phyloP scores from a whole-genome alignment of 2,888 invertebrate genomes.

The Blastobasis lacticolella region DNA sequence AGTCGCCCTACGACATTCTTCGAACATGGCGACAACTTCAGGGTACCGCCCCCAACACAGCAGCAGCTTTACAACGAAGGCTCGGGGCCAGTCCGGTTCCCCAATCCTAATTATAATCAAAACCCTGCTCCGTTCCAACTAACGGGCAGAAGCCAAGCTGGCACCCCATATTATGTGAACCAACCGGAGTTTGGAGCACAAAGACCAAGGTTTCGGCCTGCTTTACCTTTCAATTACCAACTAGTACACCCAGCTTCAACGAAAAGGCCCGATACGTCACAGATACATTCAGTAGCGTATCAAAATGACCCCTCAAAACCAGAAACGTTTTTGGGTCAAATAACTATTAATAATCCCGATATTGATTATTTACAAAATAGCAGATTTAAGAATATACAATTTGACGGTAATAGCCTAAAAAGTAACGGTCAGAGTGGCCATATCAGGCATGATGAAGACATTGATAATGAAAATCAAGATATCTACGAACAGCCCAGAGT shows the following conservation, averaged over 20 bases:
- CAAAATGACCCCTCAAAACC: slow-evolving; percentile 76
- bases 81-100: slow-evolving; percentile 51
- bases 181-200: slow-evolving; percentile 59
- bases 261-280: slow-evolving; percentile 71
- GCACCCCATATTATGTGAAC: slow-evolving; percentile 60
- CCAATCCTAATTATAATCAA: slow-evolving; percentile 65
- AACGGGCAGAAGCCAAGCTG: slow-evolving; percentile 64
- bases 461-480: slow-evolving; percentile 58
- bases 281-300: slow-evolving; percentile 73
- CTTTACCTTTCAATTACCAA: slow-evolving; percentile 61
- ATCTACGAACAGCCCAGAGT: slow-evolving; percentile 60
- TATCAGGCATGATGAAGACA: slow-evolving; percentile 52
- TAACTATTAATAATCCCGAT: slow-evolving; percentile 76
- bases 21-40: slow-evolving; percentile 53
- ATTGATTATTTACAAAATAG: slow-evolving; percentile 61
- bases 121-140: slow-evolving; percentile 67
- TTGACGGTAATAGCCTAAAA: slow-evolving; percentile 66
- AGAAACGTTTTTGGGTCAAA: slow-evolving; percentile 77
- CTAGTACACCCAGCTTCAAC: slow-evolving; percentile 64
- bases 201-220: slow-evolving; percentile 55
- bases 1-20: slow-evolving; percentile 51
- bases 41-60: slow-evolving; percentile 43
- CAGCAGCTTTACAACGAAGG: slow-evolving; percentile 53
- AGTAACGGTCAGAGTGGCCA: slow-evolving; percentile 59
- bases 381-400: slow-evolving; percentile 62